A percentile compares a stretch with the other conserved stretches of the same genome.
Evolutionary conservation across 2,113 vertebrate genomes (phyloP).

Genomic region (Grammomys dolichurus): DNA sequence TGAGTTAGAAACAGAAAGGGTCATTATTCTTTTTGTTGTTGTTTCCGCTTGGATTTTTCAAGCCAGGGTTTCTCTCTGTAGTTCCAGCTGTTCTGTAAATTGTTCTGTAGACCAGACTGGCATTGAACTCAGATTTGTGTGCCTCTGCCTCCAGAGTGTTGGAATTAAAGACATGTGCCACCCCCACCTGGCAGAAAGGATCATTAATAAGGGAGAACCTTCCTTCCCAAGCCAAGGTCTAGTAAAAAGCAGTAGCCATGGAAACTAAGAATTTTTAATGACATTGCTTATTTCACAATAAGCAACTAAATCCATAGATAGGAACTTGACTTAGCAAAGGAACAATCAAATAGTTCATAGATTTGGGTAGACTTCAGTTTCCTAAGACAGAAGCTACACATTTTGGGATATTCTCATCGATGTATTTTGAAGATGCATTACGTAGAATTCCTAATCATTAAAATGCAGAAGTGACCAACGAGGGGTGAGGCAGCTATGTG

Average conservation of each 20-base stretch:
- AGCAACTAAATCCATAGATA: background rate
- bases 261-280: background rate
- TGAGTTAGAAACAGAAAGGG: background rate
- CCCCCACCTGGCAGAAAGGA: background rate
- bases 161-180: too few species aligned
- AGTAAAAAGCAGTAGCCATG: background rate
- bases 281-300: background rate
- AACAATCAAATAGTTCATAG: slow-evolving; percentile 2
- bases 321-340: slow-evolving; percentile 1
- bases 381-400: background rate
- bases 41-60: too few species aligned
- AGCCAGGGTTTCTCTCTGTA: too few species aligned
- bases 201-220: background rate
- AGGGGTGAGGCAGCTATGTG: background rate
- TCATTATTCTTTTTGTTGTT: background rate
- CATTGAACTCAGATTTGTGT: too few species aligned
- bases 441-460: background rate
- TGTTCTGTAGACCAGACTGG: too few species aligned
- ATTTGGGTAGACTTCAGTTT: background rate
- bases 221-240: background rate
- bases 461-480: background rate
- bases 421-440: background rate
- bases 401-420: background rate
- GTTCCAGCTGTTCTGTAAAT: too few species aligned
- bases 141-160: too few species aligned